Evolutionary conservation across 1,140 invertebrate species (phyloP).

Genomic region (Drosophila sulfurigaster): DNA sequence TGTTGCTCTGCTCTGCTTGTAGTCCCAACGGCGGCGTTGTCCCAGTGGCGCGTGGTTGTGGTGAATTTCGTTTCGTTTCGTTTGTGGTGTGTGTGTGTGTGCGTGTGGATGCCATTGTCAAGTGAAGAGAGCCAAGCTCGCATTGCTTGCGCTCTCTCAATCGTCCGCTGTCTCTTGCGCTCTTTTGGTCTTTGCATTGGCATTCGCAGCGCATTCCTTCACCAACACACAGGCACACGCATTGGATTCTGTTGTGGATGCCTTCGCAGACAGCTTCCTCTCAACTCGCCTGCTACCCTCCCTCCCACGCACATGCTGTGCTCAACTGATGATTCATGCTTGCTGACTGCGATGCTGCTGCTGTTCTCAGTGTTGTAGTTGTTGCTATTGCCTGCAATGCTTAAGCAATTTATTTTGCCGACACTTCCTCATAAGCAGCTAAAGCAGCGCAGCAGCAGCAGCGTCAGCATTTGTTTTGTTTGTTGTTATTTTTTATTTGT

Average conservation of each 20-base stretch:
- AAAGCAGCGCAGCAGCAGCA: constrained; percentile 27
- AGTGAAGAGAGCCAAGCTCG: constrained; percentile 15
- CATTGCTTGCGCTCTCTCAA: background rate
- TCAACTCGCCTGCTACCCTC: background rate
- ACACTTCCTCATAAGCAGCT: constrained; percentile 45
- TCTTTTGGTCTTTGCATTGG: constrained; percentile 45
- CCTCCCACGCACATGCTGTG: constrained; percentile 16
- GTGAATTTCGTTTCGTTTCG: constrained; percentile 36
- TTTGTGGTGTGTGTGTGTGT: background rate
- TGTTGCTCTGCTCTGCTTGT: constrained; percentile 6
- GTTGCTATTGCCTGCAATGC: constrained; percentile 36
- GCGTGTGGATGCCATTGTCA: constrained; percentile 44
- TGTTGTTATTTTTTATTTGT: constrained; percentile 32
- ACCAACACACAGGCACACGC: constrained; percentile 6
- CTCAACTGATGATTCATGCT: constrained; percentile 72
- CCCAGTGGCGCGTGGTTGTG: constrained; percentile 55
- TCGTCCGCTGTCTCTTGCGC: constrained; percentile 1
- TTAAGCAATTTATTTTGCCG: constrained; percentile 40
- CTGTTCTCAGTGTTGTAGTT: constrained; percentile 1
- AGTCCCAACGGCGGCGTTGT: constrained; percentile 30
- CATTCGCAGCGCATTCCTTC: constrained; percentile 47
- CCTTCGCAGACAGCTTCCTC: constrained; percentile 52
- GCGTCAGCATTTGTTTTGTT: constrained; percentile 31
- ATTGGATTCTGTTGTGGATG: constrained; percentile 56
- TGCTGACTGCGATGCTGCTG: constrained; percentile 50